A percentile compares a stretch with the other conserved stretches of the same genome.
Conservation (phyloP, 2,888 invertebrate species). For the Alcis repandata region DNA sequence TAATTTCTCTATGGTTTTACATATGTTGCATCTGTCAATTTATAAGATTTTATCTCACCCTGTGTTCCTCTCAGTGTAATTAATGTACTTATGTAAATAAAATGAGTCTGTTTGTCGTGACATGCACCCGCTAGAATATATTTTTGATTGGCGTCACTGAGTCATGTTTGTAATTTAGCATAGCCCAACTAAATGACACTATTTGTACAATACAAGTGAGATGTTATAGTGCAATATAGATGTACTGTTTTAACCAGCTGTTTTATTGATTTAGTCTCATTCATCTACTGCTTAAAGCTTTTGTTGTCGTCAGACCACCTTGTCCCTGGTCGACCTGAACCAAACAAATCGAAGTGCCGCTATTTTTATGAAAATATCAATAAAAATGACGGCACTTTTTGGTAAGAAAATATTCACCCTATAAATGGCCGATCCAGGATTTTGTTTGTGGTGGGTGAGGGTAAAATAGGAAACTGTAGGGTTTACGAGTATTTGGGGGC, state of each 20-base stretch:
- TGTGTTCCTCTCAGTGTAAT: constrained; percentile 37
- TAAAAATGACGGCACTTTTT: no score
- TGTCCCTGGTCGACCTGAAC: no score
- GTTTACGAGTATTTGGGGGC: no score
- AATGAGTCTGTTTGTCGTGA: constrained; percentile 42
- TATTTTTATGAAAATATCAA: no score
- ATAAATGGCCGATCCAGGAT: no score
- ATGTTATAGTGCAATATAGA: constrained; percentile 87
- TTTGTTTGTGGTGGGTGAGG: no score
- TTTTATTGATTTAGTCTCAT: no score
- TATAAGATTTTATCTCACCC: constrained; percentile 27
- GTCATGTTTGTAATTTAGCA: constrained; percentile 61
- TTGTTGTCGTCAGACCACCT: no score
- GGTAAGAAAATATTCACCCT: no score
- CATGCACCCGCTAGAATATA: constrained; percentile 64
- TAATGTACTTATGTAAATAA: constrained; percentile 48
- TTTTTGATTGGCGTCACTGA: constrained; percentile 64
- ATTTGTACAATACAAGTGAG: constrained; percentile 83
- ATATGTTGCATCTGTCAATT: constrained; percentile 31
- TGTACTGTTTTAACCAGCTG: constrained; percentile 76
- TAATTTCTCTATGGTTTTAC: constrained; percentile 17
- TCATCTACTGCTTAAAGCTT: no score
- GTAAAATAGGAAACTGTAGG: no score
- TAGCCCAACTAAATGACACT: constrained; percentile 65
- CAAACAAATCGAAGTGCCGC: no score